phyloP scores from a whole-genome alignment of 2,888 invertebrate species.

The Campoplex capitator region DNA sequence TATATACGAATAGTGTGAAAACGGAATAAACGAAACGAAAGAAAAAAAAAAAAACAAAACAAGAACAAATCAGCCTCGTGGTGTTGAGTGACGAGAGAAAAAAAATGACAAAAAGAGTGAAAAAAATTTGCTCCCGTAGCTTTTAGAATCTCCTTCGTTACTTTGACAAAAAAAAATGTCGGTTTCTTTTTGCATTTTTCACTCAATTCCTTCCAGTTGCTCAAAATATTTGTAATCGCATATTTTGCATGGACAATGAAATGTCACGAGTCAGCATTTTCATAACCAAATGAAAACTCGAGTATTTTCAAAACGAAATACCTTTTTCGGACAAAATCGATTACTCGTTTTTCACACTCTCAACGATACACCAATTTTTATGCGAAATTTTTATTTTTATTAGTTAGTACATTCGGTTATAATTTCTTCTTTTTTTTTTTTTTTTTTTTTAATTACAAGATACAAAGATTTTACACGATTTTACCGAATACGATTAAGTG shows the following conservation, averaged over 20 bases:
- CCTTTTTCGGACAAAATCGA: not conserved
- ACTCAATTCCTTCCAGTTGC: not conserved
- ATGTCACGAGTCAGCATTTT: not conserved
- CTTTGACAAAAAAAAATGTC: not conserved
- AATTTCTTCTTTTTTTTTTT: not conserved
- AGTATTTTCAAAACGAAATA: not conserved
- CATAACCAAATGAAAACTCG: not conserved
- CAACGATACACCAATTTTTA: not conserved
- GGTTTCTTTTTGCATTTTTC: slow-evolving; percentile 4
- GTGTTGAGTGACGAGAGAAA: slow-evolving; percentile 5
- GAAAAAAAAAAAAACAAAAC: slow-evolving; percentile 8
- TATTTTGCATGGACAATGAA: not conserved
- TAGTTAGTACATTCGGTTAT: not conserved
- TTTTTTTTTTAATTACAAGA: not conserved
- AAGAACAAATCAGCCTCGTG: not conserved
- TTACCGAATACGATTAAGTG: not conserved
- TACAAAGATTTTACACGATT: not conserved
- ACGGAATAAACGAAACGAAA: slow-evolving; percentile 15
- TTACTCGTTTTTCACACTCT: not conserved
- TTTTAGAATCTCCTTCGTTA: not conserved
- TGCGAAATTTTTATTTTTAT: not conserved
- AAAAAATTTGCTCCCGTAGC: not conserved
- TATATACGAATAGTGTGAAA: slow-evolving; percentile 29
- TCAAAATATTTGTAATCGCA: slow-evolving; percentile 11
- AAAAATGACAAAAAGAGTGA: not conserved